Evolutionary conservation across 2,113 vertebrate genomes (phyloP).

Genomic region (Callopanchax toddi): DNA sequence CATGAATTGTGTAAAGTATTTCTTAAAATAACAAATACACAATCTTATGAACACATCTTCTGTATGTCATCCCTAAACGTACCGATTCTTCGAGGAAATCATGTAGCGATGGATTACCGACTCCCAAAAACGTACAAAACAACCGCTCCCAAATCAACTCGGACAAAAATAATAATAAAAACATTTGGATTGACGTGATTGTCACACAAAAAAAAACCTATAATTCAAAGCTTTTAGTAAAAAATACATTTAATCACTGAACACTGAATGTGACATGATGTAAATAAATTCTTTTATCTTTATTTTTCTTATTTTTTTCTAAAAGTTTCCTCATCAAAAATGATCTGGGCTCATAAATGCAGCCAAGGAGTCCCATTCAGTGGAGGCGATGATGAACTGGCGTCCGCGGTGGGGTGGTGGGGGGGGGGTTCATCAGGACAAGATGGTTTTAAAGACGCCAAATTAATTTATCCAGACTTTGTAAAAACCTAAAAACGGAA

Average conservation of each 20-base stretch:
- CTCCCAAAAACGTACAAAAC: conserved; percentile 43
- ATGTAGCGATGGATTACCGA: background rate
- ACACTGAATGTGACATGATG: conserved; percentile 53
- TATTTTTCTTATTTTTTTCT: conserved; percentile 13
- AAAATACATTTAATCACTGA: conserved; percentile 53
- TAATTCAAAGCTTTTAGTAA: conserved; percentile 56
- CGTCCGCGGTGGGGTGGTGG: background rate
- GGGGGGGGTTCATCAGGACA: conserved; percentile 28
- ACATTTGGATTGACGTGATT: conserved; percentile 58
- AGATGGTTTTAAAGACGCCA: conserved; percentile 33
- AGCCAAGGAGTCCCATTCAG: conserved; percentile 46
- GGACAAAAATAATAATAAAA: no score
- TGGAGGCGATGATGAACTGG: conserved; percentile 18
- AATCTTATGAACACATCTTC: conserved; percentile 5
- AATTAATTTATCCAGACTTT: conserved; percentile 24
- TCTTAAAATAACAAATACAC: conserved; percentile 15
- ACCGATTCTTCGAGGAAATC: no score
- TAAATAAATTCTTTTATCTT: conserved; percentile 25
- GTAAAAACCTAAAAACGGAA: conserved; percentile 33
- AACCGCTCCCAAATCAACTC: no score
- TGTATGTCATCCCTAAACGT: background rate
- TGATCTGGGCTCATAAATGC: conserved; percentile 18
- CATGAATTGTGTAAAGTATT: conserved; percentile 24
- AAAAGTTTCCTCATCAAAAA: conserved; percentile 17
- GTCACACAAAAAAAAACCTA: conserved; percentile 57